A percentile compares a stretch with the other conserved stretches of the same genome.
phyloP scores from a whole-genome alignment of 2,113 vertebrate genomes.

The Spea bombifrons region DNA sequence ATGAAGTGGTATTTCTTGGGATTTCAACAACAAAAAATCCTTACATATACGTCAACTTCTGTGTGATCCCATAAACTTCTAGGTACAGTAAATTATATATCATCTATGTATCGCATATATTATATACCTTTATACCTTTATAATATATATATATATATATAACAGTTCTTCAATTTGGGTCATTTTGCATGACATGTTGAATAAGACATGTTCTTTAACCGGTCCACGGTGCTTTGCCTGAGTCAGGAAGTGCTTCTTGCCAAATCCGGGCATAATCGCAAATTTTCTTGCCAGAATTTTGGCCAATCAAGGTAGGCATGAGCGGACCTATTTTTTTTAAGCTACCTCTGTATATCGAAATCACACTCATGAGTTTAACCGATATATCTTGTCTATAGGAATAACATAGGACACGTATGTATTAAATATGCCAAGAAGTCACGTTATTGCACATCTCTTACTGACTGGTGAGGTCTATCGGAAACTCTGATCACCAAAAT shows the following conservation, averaged over 20 bases:
- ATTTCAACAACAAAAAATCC: background rate
- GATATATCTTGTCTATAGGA: no score
- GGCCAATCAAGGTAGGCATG: no score
- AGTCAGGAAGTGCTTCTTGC: background rate
- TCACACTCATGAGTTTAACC: no score
- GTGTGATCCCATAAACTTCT: slow-evolving; percentile 10
- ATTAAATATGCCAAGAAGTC: no score
- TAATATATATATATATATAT: slow-evolving; percentile 5
- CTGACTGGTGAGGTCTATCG: no score
- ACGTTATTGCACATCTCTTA: no score
- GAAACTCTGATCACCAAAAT: no score
- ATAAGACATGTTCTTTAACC: background rate
- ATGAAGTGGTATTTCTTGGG: background rate
- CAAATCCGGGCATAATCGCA: background rate
- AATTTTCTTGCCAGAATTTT: background rate
- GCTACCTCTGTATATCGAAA: no score
- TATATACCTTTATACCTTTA: slow-evolving; percentile 1
- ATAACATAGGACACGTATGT: no score
- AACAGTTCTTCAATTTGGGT: background rate
- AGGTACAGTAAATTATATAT: slow-evolving; percentile 8
- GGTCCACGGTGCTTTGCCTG: background rate
- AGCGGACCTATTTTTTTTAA: no score
- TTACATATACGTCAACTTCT: background rate
- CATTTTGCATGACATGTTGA: background rate
- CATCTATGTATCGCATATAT: background rate